Base-by-base conservation (phyloP, 2,888 invertebrate genomes). In the Drosophila maculinotata region DNA sequence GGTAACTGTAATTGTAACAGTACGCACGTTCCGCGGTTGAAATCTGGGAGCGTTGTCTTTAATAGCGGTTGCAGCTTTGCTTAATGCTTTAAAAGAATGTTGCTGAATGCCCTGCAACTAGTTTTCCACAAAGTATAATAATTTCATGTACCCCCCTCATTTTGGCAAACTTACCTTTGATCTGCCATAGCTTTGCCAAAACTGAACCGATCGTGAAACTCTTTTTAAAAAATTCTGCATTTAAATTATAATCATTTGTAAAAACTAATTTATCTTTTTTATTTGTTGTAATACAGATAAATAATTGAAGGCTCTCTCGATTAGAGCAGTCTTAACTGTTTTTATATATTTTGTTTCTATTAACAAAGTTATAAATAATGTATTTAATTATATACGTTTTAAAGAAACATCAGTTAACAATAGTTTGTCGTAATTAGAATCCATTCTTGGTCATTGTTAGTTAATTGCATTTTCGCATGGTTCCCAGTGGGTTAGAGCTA, bases 381-480 rank as follows among this genome's bases (percentile, higher is more conserved):
- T 0, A 28, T 28, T 9, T n/a, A 28, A 44, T 44, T 26, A 28
- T 4, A 15, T 6, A 36, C 15, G 15, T 36, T 36, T 10, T 15
- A 10, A 1, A 23, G 3, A 4, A 15, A 15, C 23, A 14, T 10
- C 6, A 5, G 2, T 5, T 3, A 23, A 10, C 8, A 31, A 38
- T 10, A 31, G 26, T 8, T 48, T 31, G 14, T 9, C 31, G 26
- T 33, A 71, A 57, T 64, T 64, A 45, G 35, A 44, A 49, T 45
- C 38, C 41, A 51, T 28, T 71, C 39, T 53, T 71, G 69, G 58
- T 58, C 74, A 74, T 74, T 72, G 53, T 49, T 47, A 35, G 45
- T 54, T 72, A 72, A 74, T 72, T 72, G 72, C 54, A 74, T 69
- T 72, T 74, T 57, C 69, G 53, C 74, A 64, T 74, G 64, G 69